These are phyloP conservation scores for Pseudococcus jackbeardsleyi DNA, from an alignment of 2,888 invertebrate species.

Conservation along the genomic window DNA sequence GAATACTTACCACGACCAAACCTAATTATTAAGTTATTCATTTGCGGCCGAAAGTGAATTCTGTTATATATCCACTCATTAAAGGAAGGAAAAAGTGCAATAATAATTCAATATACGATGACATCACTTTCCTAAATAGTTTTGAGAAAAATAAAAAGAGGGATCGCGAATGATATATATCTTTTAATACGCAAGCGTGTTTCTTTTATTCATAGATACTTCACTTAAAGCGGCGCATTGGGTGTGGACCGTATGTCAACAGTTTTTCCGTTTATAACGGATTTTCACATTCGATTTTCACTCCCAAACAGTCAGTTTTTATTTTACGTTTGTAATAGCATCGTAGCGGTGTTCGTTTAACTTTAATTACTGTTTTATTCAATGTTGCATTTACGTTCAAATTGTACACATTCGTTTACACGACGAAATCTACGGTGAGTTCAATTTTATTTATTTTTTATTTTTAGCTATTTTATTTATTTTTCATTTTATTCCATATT, in stretches of 20 bases:
- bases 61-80: conserved; percentile 1
- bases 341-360: conserved; percentile 45
- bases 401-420: not conserved
- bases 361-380: conserved; percentile 27
- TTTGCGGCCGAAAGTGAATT: not conserved
- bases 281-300: conserved; percentile 60
- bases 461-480: not conserved
- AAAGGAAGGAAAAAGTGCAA: conserved; percentile 49
- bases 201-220: conserved; percentile 52
- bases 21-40: conserved; percentile 1
- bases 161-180: conserved; percentile 29
- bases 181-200: conserved; percentile 62
- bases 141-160: conserved; percentile 51
- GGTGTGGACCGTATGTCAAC: conserved; percentile 65
- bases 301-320: conserved; percentile 54
- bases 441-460: not conserved
- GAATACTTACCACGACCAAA: not conserved
- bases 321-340: conserved; percentile 34
- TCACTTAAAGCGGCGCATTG: conserved; percentile 59
- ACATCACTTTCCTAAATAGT: conserved; percentile 43
- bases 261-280: conserved; percentile 63
- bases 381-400: conserved; percentile 1
- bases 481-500: not conserved
- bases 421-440: not conserved
- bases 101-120: conserved; percentile 48